A percentile compares a stretch with the other conserved stretches of the same genome.
Conservation (phyloP, 1,140 invertebrate genomes). For the Philopotamus ludificatus region DNA sequence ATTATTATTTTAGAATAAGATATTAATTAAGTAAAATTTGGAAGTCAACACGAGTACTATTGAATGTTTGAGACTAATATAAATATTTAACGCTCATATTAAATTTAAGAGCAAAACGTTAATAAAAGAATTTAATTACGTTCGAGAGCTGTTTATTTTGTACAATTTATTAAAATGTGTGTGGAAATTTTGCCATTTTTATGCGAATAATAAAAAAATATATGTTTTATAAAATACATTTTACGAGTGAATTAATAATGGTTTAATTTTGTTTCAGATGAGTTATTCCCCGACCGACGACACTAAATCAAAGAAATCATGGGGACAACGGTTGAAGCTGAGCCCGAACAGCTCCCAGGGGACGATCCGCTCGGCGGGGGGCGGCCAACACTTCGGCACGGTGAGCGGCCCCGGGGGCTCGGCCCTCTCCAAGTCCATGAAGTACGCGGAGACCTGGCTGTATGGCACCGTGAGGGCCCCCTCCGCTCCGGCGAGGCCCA, state of each 20-base stretch:
- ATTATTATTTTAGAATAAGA: no score
- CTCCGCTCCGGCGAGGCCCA: conserved; percentile 49
- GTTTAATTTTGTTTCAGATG: conserved; percentile 40
- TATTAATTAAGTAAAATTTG: no score
- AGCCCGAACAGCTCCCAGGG: conserved; percentile 9
- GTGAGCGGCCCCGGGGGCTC: conserved; percentile 56
- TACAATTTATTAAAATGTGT: background rate
- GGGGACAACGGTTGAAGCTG: conserved; percentile 53
- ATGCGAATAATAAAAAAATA: conserved; percentile 1
- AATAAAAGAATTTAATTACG: no score
- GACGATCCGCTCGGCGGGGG: background rate
- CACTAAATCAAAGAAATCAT: conserved; percentile 51
- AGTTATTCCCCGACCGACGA: conserved; percentile 47
- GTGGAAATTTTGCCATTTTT: no score
- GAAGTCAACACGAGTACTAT: no score
- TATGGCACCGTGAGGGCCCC: conserved; percentile 71
- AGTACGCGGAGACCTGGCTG: conserved; percentile 79
- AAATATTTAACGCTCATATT: no score
- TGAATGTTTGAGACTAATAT: no score
- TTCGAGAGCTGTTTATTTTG: no score
- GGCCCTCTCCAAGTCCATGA: conserved; percentile 74
- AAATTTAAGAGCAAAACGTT: no score
- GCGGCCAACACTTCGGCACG: conserved; percentile 48
- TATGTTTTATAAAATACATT: no score
- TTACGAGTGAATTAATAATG: conserved; percentile 3